Percentiles rank a stretch among this genome's conserved stretches.
These are phyloP conservation scores for Panthera uncia DNA, from an alignment of 2,113 vertebrate genomes.

Conservation along the genomic window DNA sequence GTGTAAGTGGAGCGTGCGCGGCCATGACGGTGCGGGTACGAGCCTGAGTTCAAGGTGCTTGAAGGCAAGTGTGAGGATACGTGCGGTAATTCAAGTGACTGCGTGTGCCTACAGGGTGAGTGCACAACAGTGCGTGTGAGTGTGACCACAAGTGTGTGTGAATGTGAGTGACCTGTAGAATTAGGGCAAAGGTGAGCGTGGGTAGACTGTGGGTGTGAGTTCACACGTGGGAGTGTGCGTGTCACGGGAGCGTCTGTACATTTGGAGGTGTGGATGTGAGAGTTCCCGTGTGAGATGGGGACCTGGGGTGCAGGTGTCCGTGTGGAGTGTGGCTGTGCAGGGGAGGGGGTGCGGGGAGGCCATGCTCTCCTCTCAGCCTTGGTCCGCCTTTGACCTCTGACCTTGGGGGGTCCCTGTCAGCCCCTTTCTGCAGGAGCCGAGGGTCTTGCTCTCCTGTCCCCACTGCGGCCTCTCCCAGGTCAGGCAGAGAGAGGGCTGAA, in stretches of 20 bases:
- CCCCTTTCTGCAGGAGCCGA: neutral
- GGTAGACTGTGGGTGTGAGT: neutral
- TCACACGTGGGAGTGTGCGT: neutral
- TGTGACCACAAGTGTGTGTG: neutral
- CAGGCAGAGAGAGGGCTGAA: neutral
- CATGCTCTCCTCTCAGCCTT: neutral
- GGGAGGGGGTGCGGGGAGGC: neutral
- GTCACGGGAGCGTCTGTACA: rapidly evolving
- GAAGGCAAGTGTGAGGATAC: neutral
- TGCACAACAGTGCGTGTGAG: no score
- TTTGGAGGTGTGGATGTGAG: neutral
- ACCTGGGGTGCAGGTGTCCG: rapidly evolving
- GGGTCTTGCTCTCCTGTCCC: neutral
- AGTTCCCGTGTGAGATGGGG: neutral
- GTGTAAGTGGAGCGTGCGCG: neutral
- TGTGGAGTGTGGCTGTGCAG: neutral
- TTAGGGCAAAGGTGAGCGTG: neutral
- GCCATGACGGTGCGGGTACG: neutral
- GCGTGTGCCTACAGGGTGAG: neutral
- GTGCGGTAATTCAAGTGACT: rapidly evolving
- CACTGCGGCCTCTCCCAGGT: neutral
- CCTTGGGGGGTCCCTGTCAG: neutral
- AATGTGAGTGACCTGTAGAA: neutral
- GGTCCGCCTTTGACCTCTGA: neutral
- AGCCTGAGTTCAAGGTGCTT: neutral